Conservation (phyloP, 2,797 vertebrate genomes). For the Phaenicophaeus curvirostris region DNA sequence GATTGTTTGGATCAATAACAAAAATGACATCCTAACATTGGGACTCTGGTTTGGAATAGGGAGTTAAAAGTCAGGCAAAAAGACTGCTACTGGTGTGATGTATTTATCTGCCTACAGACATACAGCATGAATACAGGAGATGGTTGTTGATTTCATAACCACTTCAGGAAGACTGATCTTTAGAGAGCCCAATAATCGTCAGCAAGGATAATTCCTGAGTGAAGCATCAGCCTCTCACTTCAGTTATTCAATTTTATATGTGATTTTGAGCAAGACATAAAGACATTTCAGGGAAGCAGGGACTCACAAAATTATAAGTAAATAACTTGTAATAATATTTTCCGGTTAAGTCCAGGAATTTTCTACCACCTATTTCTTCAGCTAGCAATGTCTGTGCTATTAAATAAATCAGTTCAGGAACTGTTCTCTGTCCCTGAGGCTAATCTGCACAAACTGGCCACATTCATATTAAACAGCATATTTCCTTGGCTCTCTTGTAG, state of each 20-base stretch:
- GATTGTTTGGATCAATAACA: neutral
- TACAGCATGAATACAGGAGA: accelerated
- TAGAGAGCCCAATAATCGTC: neutral
- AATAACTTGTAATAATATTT: neutral
- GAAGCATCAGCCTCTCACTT: neutral
- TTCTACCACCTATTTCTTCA: neutral
- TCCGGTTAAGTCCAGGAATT: neutral
- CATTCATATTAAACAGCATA: neutral
- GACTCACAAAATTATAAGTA: neutral
- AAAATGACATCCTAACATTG: neutral
- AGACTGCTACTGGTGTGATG: neutral
- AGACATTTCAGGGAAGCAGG: neutral
- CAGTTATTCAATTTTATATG: neutral
- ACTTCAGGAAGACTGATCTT: neutral
- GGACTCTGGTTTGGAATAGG: neutral
- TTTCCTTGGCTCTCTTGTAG: neutral
- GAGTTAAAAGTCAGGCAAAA: neutral
- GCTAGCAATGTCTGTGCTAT: neutral
- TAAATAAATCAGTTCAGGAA: neutral
- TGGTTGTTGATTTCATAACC: neutral
- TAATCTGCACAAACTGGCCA: neutral
- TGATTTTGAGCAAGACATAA: neutral
- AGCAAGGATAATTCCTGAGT: neutral
- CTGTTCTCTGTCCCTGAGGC: neutral
- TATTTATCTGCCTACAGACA: neutral